phyloP scores from a whole-genome alignment of 2,888 invertebrate genomes.

The Macroteleia sp. region DNA sequence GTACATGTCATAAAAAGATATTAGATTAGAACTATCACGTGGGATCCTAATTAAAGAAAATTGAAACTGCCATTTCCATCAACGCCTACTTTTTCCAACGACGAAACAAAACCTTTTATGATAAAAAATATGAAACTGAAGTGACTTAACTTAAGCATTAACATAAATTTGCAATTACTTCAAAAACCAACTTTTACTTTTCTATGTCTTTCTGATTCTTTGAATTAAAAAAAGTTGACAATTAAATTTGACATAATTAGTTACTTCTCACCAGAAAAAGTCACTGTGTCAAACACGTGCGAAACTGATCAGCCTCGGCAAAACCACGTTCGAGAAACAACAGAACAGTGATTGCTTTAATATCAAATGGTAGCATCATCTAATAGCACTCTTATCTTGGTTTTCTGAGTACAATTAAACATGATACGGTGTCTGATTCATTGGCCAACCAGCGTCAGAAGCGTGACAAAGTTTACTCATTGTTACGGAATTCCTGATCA shows the following conservation, averaged over 20 bases:
- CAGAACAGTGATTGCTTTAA: slow-evolving; percentile 1
- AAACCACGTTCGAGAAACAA: not conserved
- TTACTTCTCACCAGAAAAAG: not conserved
- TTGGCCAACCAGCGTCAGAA: not conserved
- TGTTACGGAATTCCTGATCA: not conserved
- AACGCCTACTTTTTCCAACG: no score
- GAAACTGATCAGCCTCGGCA: not conserved
- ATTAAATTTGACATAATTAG: no score
- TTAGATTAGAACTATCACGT: not conserved
- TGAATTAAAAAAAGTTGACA: no score
- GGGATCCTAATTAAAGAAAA: not conserved
- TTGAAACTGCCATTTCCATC: no score
- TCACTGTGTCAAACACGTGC: not conserved
- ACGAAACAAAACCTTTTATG: no score
- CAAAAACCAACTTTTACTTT: no score
- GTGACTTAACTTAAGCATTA: no score
- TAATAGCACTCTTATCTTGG: slow-evolving; percentile 11
- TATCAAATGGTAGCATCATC: slow-evolving; percentile 7
- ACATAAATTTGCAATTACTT: no score
- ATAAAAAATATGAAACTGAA: no score
- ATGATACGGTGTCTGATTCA: slow-evolving; percentile 10
- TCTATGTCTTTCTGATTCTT: no score
- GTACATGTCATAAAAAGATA: not conserved
- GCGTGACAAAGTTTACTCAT: not conserved
- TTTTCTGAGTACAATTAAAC: slow-evolving; percentile 17